phyloP scores from a whole-genome alignment of 2,888 invertebrate species.

The Tribolium freemani region DNA sequence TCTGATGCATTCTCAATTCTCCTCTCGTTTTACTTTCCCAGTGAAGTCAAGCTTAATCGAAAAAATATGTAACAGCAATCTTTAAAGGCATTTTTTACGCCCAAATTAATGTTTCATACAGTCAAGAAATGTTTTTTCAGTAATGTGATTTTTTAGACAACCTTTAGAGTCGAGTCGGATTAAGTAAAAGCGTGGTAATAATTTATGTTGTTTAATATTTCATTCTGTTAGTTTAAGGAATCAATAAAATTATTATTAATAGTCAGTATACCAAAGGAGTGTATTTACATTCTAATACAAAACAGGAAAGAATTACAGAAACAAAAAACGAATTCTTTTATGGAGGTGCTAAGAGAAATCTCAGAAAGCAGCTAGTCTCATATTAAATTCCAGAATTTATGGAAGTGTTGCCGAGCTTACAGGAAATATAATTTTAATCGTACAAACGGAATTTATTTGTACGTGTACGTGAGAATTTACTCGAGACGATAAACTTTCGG shows the following conservation, averaged over 20 bases:
- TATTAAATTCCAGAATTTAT: slow-evolving; percentile 22
- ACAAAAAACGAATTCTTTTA: slow-evolving; percentile 3
- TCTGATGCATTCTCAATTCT: not conserved
- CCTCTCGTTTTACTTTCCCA: not conserved
- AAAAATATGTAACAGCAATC: not conserved
- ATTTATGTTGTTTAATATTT: slow-evolving; percentile 2
- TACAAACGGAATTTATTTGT: not conserved
- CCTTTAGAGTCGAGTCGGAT: not conserved
- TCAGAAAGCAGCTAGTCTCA: slow-evolving; percentile 2
- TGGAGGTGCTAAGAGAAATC: slow-evolving; percentile 15
- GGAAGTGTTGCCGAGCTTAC: not conserved
- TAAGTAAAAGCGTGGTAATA: not conserved
- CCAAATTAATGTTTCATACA: not conserved
- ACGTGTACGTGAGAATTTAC: not conserved
- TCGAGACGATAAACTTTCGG: not conserved
- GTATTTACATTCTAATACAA: not conserved
- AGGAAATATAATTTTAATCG: not conserved
- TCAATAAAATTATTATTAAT: slow-evolving; percentile 21
- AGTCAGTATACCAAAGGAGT: not conserved
- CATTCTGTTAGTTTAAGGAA: slow-evolving; percentile 14
- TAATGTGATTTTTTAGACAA: no score
- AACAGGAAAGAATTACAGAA: not conserved
- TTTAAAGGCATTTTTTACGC: not conserved
- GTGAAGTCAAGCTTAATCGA: not conserved
- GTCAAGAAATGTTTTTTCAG: not conserved